Evolutionary conservation across 2,113 vertebrate genomes (phyloP), one percentile per base, ranked within the genome.

Genomic region (Clinocottus analis): DNA sequence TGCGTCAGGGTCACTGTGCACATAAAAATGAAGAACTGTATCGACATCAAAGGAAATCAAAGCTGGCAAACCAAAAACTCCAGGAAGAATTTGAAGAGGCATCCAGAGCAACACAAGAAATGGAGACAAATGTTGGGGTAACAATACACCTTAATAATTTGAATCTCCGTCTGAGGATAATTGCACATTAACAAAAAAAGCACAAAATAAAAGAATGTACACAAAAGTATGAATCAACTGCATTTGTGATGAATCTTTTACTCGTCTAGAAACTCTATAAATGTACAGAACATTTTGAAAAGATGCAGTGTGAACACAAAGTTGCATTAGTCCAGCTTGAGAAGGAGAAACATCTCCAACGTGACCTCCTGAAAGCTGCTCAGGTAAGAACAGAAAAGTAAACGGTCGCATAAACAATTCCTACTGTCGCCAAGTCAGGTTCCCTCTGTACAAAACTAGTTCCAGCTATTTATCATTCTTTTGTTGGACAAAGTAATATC

Each of bases 211-310:
- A 33, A 35, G 10, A 61, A 37, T n/a, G 53, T 13, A 55, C 23
- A 11, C 19, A 33, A 35, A 21, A 21, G 17, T 47, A 11, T 11
- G 31, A 41, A 2, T 47, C 4, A 51, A 0, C 25, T 61, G 35
- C n/a, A 10, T 69, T 25, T 64, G 9, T 55, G 6, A 21, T 53
- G 39, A 3, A 47, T 27, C 25, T 82, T 80, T 76, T 49, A 85
- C 85, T 89, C 83, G 66, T 88, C 0, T 65, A 96, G 96, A 77
- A 65, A 68, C 64, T 94, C 10, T 80, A 45, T 33, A 35, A 7
- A 47, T 79, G 96, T 56, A 56, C 67, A 10, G 25, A 80, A 21
- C 77, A 72, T 45, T 56, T 91, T 60, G 39, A 87, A 7, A 62
- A 87, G 5, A 35, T 91, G 72, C 83, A 90, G 61, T 60, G 29